Evolutionary conservation across 1,140 invertebrate species (phyloP), one percentile per base, ranked within the genome.

Genomic region (Pseudoatta argentina): DNA sequence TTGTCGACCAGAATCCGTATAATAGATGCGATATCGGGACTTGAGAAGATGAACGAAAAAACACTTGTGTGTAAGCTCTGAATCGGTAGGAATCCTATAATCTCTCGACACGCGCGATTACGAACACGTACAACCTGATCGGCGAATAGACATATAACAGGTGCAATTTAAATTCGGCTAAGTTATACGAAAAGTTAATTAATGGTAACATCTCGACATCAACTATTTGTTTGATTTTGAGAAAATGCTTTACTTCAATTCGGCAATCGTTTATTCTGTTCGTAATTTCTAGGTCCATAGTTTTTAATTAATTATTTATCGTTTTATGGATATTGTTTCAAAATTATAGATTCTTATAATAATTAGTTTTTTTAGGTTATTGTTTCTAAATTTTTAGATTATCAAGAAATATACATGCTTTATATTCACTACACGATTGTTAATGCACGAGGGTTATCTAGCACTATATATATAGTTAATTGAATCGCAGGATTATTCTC

Each of bases 121-220:
- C 90, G 63, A 66, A 67, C 59, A 85, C 75, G 48, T 76, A 89
- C 86, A 48, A 85, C 44, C 82, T 75, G 91, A 91, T 89, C 85
- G 88, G 89, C 89, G 85, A 91, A 91, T 76, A 87, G 88, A 91
- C 77, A 76, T 85, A 67, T 75, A 75, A 81, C 91, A 87, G 88
- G 83, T 89, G 88, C 88, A 92, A 93, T 91, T 93, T 93, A 93
- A 92, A 92, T 93, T 94, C 86, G 89, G 79, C 88, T 27, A 90
- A 93, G 93, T 93, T 93, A 93, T 89, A 0, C 64, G 64, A 21
- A 12, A 21, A 67, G 34, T 93, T 92, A 91, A 93, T 93, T 93
- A 93, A 91, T 87, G 86, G 61, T 59, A 76, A 66, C 21, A 82
- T 85, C 85, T 83, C 63, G 61, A 14, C 8, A 44, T 63, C 27